Evolutionary conservation across 2,797 vertebrate genomes (phyloP).

Genomic region (Coregonus sp.): DNA sequence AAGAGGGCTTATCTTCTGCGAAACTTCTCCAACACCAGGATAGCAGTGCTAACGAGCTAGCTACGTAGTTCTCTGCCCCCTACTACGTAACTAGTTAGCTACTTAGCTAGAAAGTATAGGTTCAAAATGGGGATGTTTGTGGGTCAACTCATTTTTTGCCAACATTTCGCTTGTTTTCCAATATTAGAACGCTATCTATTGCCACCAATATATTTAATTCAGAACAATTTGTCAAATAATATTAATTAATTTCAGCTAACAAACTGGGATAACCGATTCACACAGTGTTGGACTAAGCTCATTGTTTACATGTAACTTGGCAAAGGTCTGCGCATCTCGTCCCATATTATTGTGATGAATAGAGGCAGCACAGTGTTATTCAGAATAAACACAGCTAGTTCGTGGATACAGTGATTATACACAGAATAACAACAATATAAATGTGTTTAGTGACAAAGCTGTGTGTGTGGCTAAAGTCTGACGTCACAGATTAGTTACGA

Average conservation of each 20-base stretch:
- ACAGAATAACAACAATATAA: background rate
- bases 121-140: background rate
- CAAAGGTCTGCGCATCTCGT: too few relatives aligned
- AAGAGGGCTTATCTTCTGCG: background rate
- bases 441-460: background rate
- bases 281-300: background rate
- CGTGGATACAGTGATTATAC: background rate
- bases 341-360: background rate
- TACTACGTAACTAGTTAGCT: background rate
- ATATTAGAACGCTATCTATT: background rate
- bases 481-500: background rate
- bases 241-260: background rate
- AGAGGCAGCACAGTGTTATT: background rate
- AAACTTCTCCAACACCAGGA: background rate
- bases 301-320: background rate
- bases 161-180: background rate
- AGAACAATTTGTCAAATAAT: background rate
- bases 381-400: background rate
- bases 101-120: background rate
- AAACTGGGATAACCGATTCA: background rate
- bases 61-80: background rate
- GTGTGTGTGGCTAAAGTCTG: background rate
- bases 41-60: background rate
- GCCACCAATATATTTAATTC: background rate
- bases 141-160: background rate